Evolutionary conservation across 2,113 vertebrate species (phyloP).

Genomic region (Gallinago paraguaiae): DNA sequence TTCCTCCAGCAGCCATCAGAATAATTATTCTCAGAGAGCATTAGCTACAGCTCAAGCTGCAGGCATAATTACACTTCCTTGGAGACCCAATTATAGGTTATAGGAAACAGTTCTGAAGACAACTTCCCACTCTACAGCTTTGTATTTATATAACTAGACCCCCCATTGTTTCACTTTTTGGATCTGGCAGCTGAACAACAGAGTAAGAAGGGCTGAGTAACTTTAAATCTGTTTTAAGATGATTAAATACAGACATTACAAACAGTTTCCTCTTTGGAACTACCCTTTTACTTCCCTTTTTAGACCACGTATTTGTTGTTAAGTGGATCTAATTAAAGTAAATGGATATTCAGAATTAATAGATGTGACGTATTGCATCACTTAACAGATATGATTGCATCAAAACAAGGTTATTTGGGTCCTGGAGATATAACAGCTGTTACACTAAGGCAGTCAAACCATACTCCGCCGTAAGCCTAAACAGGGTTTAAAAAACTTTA

Average conservation of each 20-base stretch:
- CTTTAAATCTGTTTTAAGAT: background rate
- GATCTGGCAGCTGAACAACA: background rate
- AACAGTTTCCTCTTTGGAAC: background rate
- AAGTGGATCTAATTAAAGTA: slow-evolving; percentile 59
- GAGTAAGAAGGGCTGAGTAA: background rate
- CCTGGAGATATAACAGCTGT: background rate
- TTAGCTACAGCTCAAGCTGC: slow-evolving; percentile 64
- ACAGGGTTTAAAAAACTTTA: background rate
- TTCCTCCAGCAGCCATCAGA: slow-evolving; percentile 34
- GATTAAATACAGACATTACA: background rate
- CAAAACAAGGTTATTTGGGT: background rate
- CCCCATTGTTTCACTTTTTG: slow-evolving; percentile 25
- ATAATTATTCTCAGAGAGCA: slow-evolving; percentile 77
- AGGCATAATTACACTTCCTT: slow-evolving; percentile 62
- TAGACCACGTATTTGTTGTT: background rate
- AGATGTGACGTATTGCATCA: slow-evolving; percentile 60
- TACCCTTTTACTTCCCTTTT: background rate
- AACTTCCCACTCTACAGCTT: slow-evolving; percentile 33
- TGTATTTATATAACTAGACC: slow-evolving; percentile 58
- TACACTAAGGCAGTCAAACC: background rate
- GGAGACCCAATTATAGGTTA: slow-evolving; percentile 77
- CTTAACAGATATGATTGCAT: background rate
- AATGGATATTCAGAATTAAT: slow-evolving; percentile 43
- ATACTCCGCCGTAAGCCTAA: background rate
- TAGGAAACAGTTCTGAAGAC: slow-evolving; percentile 66